phyloP scores from a whole-genome alignment of 2,797 vertebrate genomes.

The Buphagus erythrorhynchus region DNA sequence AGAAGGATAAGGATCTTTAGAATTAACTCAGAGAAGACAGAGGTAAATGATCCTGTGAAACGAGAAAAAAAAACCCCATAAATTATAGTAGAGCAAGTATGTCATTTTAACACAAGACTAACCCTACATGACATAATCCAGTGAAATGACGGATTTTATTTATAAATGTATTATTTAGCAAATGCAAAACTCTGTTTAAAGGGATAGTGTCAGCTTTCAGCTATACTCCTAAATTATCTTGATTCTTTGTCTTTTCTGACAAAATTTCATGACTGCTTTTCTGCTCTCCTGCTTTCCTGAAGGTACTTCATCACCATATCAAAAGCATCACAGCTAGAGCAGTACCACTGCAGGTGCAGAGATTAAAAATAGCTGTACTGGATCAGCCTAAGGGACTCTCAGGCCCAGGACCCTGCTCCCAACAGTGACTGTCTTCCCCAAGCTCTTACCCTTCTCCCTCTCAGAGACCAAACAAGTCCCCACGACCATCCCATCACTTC shows the following conservation, averaged over 20 bases:
- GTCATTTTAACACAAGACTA: neutral
- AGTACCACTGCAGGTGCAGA: neutral
- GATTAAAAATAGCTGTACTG: neutral
- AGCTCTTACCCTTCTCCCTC: neutral
- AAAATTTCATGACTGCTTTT: neutral
- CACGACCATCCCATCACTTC: neutral
- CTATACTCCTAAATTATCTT: neutral
- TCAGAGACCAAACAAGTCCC: neutral
- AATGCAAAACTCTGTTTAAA: neutral
- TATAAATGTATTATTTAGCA: neutral
- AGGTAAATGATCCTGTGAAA: neutral
- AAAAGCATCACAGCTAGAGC: neutral
- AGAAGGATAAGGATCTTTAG: neutral
- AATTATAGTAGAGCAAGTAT: neutral
- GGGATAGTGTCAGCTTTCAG: neutral
- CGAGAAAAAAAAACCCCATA: accelerated
- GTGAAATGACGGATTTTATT: neutral
- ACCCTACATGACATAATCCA: neutral
- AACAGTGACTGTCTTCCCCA: neutral
- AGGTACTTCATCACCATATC: neutral
- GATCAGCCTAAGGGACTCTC: neutral
- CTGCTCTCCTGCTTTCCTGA: neutral
- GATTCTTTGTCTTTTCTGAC: neutral
- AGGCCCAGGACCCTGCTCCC: neutral
- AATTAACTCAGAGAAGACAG: neutral